phyloP scores from a whole-genome alignment of 64 coral and sea anemone species.

The Exaiptasia diaphana region DNA sequence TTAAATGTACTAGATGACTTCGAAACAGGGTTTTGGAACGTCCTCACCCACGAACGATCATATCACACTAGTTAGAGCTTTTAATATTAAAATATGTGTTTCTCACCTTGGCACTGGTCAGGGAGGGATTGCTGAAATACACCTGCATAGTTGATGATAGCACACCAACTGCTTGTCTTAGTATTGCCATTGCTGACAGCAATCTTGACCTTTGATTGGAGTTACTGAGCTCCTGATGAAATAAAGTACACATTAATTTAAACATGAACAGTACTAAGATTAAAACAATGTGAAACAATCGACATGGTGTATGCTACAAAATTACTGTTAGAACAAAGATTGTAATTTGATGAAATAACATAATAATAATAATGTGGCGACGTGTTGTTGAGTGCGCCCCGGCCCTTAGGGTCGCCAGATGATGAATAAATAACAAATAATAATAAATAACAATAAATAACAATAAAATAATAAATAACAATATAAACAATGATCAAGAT shows the following conservation, averaged over 20 bases:
- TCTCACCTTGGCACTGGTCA: slow-evolving; percentile 82
- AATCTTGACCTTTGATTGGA: slow-evolving; percentile 75
- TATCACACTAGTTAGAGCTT: neutral
- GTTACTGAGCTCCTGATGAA: slow-evolving; percentile 78
- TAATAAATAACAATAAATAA: too few species aligned
- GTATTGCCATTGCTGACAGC: slow-evolving; percentile 76
- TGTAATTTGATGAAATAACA: neutral
- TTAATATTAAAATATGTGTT: too few species aligned
- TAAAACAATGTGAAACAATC: neutral
- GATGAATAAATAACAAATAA: too few species aligned
- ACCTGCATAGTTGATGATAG: slow-evolving; percentile 78
- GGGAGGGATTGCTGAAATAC: slow-evolving; percentile 62
- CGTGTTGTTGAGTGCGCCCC: too few species aligned
- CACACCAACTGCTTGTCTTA: slow-evolving; percentile 71
- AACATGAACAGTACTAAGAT: neutral
- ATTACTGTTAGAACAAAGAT: neutral
- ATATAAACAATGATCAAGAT: too few species aligned
- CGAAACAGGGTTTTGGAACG: too few species aligned
- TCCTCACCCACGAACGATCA: too few species aligned
- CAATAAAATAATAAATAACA: too few species aligned
- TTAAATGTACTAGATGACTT: too few species aligned
- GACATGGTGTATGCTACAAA: neutral
- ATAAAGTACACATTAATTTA: neutral
- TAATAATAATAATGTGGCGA: too few species aligned
- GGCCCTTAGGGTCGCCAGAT: too few species aligned